Base-by-base conservation (phyloP, 2,888 invertebrate species). In the Nymphalis urticae region DNA sequence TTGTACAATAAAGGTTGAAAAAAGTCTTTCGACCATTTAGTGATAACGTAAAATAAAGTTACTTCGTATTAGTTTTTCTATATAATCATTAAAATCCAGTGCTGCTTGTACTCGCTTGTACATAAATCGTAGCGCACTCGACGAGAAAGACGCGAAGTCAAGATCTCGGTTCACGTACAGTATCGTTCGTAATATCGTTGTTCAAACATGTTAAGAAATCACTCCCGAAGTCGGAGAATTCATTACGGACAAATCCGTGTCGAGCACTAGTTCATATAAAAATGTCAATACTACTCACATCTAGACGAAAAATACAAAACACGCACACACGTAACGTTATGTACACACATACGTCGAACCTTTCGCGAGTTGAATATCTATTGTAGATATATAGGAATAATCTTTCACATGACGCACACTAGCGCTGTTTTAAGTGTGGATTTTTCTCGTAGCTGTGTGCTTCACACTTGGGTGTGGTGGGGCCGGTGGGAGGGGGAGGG, bases 271-370 rank as follows among this genome's bases (percentile, higher is more conserved):
- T 91, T 88, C 89, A 86, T 90, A 92, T 88, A 90, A 90, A 92
- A 92, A 92, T 91, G 91, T 91, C 91, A 91, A 91, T 91, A 90
- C 83, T 85, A 69, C 88, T 80, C 89, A 88, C 83, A 77, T 58
- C 9, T 58, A 64, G 64, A 64, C 73, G 76, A 73, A 75, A 80
- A 80, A 81, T 78, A 80, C 82, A 78, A 80, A 82, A 79, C 78
- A 80, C 75, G 66, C 77, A 72, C 75, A 81, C 82, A 75, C 21
- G 72, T 71, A 74, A 76, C 72, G 0, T 3, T 42, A 42, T 74
- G 68, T 72, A 72, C 76, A 73, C 69, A 78, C 78, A 66, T 81
- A 81, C 81, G 81, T 82, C 73, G 32, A 66, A 68, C 54, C 68
- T 68, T 64, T 64, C 64, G 68, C 68, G 42, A 56, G 62, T 16